Conservation (phyloP, 2,888 invertebrate species). For the Leptopilina drosophilae region DNA sequence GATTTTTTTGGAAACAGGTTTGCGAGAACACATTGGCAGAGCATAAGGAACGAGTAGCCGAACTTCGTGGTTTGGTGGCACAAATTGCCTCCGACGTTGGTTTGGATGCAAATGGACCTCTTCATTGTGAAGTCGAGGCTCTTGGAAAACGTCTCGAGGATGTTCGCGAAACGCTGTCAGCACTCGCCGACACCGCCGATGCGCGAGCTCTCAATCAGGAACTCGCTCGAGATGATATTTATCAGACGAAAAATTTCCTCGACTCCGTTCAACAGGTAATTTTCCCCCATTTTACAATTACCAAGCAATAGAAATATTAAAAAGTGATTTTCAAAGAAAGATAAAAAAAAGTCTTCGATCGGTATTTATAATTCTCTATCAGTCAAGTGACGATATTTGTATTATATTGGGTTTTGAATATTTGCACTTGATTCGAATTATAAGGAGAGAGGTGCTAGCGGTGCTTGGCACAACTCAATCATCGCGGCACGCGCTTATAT, state of each 20-base stretch:
- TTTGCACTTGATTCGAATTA: constrained; percentile 31
- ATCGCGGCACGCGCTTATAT: constrained; percentile 73
- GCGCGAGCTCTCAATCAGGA: constrained; percentile 81
- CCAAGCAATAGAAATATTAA: too few species aligned
- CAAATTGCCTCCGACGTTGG: constrained; percentile 89
- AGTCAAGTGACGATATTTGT: constrained; percentile 23
- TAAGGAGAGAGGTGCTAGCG: constrained; percentile 58
- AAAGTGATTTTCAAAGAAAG: neutral
- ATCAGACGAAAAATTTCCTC: constrained; percentile 81
- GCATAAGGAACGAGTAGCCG: constrained; percentile 83
- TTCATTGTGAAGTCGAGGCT: constrained; percentile 88
- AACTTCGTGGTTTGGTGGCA: constrained; percentile 86
- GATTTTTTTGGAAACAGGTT: constrained; percentile 78
- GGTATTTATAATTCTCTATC: neutral
- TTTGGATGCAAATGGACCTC: constrained; percentile 83
- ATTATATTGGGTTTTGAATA: constrained; percentile 27
- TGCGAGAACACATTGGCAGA: constrained; percentile 86
- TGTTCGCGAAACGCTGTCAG: constrained; percentile 86
- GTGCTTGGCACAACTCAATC: constrained; percentile 76
- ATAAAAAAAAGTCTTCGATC: too few species aligned
- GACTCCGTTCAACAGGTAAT: constrained; percentile 85
- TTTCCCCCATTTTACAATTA: too few species aligned
- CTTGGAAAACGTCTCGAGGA: constrained; percentile 86
- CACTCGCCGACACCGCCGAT: constrained; percentile 88
- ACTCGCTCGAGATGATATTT: constrained; percentile 79